Base-by-base conservation (phyloP, 2,113 vertebrate genomes). In the Rhinoderma darwinii region DNA sequence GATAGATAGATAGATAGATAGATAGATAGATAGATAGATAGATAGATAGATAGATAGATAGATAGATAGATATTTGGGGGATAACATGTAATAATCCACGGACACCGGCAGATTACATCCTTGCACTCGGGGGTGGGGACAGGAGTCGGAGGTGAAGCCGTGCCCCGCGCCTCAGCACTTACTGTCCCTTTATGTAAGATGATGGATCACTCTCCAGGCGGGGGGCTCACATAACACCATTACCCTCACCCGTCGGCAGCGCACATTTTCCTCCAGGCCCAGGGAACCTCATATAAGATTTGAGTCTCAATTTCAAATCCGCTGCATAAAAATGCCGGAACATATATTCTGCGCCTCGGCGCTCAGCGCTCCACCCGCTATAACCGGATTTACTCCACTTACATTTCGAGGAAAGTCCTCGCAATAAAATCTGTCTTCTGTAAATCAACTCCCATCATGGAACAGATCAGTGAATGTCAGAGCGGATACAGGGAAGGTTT, bases 291-390 rank as follows among this genome's bases (percentile, higher is more conserved):
- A 76, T 0, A 0, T 79, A 37, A 56, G 88, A 79, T 68, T 76
- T 18, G 0, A 5, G 56, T 0, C 41, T 81, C 7, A 87, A 79
- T 70, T 89, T 88, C 86, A 47, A 89, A 86, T 81, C 3, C 27
- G 78, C 63, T 88, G 79, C 43, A 44, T 72, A 88, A 86, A 70
- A 86, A 54, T 51, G 32, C 79, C 88, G 50, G 18, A 66, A 90
- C 9, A 22, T 20, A 70, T 32, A 84, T 44, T 7, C 12, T 74
- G 4, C 87, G 83, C 54, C 50, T 32, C 43, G 61, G 54, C 44
- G 43, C 84, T 35, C 39, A 44, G 18, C 30, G 11, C 88, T 25
- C 85, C 39, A 77, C 6, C 4, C 74, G 9, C 41, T n/a, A 54
- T 75, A 18, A 80, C 1, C 44, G 41, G 84, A 59, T 70, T 66